These are phyloP conservation scores for Oryzaephilus surinamensis DNA, from an alignment of 1,140 invertebrate genomes.

Conservation along the genomic window DNA sequence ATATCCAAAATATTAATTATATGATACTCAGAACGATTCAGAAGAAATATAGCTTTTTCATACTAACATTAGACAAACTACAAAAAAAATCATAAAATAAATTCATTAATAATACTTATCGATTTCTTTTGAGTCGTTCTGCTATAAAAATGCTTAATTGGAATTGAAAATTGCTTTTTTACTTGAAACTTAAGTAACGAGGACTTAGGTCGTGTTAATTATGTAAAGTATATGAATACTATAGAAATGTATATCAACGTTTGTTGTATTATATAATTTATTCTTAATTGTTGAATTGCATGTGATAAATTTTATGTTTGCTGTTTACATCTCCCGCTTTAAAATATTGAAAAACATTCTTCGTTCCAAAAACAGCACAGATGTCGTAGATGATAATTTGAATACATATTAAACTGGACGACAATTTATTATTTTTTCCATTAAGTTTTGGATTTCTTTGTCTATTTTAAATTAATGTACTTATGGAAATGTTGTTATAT, in stretches of 20 bases:
- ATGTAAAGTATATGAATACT: constrained; percentile 15
- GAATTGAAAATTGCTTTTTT: constrained; percentile 35
- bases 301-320: constrained; percentile 32
- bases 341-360: constrained; percentile 7
- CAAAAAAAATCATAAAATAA: too few species aligned
- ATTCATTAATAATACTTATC: too few species aligned
- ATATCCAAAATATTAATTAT: constrained; percentile 25
- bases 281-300: constrained; percentile 29
- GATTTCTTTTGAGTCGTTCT: constrained; percentile 9
- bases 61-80: too few species aligned
- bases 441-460: too few species aligned
- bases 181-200: constrained; percentile 22
- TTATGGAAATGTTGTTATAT: too few species aligned
- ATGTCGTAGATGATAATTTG: constrained; percentile 7
- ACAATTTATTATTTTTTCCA: too few species aligned
- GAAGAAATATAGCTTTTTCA: constrained; percentile 3
- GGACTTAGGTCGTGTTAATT: constrained; percentile 20
- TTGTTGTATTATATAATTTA: constrained; percentile 24
- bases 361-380: constrained; percentile 11
- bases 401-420: too few species aligned
- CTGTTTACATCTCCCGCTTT: constrained; percentile 20
- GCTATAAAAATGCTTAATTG: constrained; percentile 28
- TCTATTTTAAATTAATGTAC: too few species aligned
- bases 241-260: constrained; percentile 19
- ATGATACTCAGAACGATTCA: constrained; percentile 9